Conservation (phyloP, 2,888 invertebrate genomes). For the Elaeidobius kamerunicus region DNA sequence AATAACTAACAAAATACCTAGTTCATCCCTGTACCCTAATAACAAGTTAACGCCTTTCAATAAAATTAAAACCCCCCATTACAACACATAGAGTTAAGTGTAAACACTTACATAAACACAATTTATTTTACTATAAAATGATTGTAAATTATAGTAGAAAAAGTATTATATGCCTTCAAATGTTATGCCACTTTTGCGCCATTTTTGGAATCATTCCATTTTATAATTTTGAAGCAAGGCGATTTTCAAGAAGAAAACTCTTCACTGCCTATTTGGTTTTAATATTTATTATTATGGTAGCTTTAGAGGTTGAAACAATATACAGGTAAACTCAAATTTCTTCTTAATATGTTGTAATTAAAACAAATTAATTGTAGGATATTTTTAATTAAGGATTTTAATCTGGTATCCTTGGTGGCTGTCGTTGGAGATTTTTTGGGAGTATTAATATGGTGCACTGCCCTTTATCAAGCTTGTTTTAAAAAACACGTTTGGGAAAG, state of each 20-base stretch:
- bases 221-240: slow-evolving; percentile 12
- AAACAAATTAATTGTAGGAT: slow-evolving; percentile 9
- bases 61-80: no score
- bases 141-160: slow-evolving; percentile 15
- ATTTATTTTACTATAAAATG: no score
- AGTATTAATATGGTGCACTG: slow-evolving; percentile 18
- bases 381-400: slow-evolving; percentile 2
- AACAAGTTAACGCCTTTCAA: neutral
- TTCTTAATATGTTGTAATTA: neutral
- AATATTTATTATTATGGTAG: slow-evolving; percentile 9
- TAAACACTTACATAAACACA: no score
- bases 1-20: no score
- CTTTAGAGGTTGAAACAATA: slow-evolving; percentile 13
- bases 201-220: slow-evolving; percentile 24
- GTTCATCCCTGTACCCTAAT: no score
- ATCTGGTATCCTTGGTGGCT: slow-evolving; percentile 16
- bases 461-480: slow-evolving; percentile 21
- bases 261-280: slow-evolving; percentile 13
- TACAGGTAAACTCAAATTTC: slow-evolving; percentile 16
- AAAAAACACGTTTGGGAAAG: slow-evolving; percentile 23
- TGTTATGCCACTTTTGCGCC: slow-evolving; percentile 20
- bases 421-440: slow-evolving; percentile 23
- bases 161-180: slow-evolving; percentile 19
- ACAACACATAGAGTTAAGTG: no score
- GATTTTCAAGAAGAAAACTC: slow-evolving; percentile 13